Base-by-base conservation (phyloP, 2,797 vertebrate genomes). In the Poecilia picta region DNA sequence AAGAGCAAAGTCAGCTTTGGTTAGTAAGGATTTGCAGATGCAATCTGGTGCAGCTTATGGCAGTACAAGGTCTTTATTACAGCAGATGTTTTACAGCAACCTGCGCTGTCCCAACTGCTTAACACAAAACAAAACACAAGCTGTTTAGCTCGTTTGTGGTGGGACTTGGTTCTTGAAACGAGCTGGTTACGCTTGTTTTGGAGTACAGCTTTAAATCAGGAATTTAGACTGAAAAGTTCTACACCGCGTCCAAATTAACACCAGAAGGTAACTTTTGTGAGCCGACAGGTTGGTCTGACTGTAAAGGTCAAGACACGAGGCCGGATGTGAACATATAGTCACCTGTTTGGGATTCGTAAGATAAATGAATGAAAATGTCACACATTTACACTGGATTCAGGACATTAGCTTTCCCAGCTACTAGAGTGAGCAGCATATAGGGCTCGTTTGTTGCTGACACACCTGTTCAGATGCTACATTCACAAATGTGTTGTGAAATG, bases 21-120 rank as follows among this genome's bases (percentile, higher is more conserved):
- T n/a, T 64, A 23, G 57, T 36, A 47, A 76, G 72, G 80, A 84
- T 90, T 86, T 83, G 23, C 51, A 36, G 31, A 73, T n/a, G 68
- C 46, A 83, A 81, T 85, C 78, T 57, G 75, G 73, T 80, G 73
- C 59, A 28, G 55, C 49, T 73, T 47, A 45, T 79, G 77, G 20
- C 43, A 78, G 31, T 81, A 72, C 33, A 25, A 3, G 18, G 3
- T 74, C 53, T 81, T 75, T 51, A 15, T 20, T 43, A 12, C 12
- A 78, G 49, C 43, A 20, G 49, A 59, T 55, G 73, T 55, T 59
- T 45, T 43, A 43, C n/a, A 57, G 47, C 25, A 20, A 33, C 20
- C 25, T 28, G 7, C 7, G 18, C 28, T n/a, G 2, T 73, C 20
- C 41, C 11, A 20, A 3, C 1, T 1, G 5, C n/a, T 28, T 51